These are phyloP conservation scores for Tragulus kanchil DNA, from an alignment of 2,113 vertebrate species.

Conservation along the genomic window DNA sequence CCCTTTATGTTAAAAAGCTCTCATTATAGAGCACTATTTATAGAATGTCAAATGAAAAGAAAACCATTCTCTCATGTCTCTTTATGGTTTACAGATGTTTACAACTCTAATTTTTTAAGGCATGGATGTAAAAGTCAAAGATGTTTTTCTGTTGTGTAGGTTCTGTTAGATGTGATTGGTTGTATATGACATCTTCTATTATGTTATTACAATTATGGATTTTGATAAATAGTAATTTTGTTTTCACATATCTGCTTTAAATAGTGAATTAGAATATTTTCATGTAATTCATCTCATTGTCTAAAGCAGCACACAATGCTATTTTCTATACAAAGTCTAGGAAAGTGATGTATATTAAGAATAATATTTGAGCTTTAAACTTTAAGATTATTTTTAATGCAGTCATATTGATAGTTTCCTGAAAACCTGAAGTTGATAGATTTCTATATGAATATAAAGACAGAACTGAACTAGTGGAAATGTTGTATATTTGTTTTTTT, in stretches of 20 bases:
- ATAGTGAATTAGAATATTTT: neutral
- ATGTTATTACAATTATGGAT: neutral
- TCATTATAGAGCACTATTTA: slow-evolving; percentile 62
- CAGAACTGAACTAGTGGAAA: neutral
- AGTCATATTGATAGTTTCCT: neutral
- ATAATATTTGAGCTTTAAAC: neutral
- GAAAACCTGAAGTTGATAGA: neutral
- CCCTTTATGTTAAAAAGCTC: slow-evolving; percentile 79
- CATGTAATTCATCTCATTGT: neutral
- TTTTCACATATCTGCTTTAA: neutral
- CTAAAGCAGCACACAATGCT: neutral
- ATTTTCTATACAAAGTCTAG: neutral
- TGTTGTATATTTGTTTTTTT: neutral
- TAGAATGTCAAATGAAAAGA: slow-evolving; percentile 73
- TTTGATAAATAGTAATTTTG: neutral
- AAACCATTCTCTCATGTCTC: slow-evolving; percentile 74
- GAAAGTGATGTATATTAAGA: neutral
- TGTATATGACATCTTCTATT: neutral
- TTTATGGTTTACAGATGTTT: slow-evolving; percentile 37
- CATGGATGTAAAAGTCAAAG: neutral
- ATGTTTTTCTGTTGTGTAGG: slow-evolving; percentile 17
- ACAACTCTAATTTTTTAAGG: slow-evolving; percentile 62
- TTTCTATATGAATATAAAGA: slow-evolving; percentile 9
- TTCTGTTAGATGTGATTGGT: slow-evolving; percentile 10
- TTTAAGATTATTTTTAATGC: neutral